Conservation (phyloP, 2,113 vertebrate species). For the Rhineura floridana region DNA sequence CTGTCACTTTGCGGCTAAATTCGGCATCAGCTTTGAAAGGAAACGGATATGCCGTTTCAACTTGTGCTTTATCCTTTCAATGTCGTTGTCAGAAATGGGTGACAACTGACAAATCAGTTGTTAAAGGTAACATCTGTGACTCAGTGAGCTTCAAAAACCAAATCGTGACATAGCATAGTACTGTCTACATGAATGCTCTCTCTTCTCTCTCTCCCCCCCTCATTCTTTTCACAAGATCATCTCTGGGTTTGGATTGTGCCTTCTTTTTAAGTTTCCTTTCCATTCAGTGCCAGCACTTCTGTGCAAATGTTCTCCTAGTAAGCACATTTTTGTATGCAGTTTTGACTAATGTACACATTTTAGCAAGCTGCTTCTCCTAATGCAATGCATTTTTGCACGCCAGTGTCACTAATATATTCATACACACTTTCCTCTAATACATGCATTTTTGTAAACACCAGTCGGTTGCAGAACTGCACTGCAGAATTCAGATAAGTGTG, state of each 20-base stretch:
- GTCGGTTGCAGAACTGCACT: too few species aligned
- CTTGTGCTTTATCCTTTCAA: conserved; percentile 24
- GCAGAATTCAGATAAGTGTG: too few species aligned
- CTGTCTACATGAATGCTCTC: not conserved
- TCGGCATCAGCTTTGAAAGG: not conserved
- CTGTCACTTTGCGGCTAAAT: conserved; percentile 15
- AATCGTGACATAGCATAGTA: not conserved
- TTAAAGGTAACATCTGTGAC: conserved; percentile 56
- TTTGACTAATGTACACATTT: too few species aligned
- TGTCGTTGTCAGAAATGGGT: conserved; percentile 35
- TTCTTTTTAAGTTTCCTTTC: not conserved
- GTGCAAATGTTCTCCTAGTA: too few species aligned
- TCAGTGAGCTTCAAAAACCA: conserved; percentile 30
- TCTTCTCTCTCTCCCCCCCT: not conserved
- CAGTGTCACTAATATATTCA: too few species aligned
- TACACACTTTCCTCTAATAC: too few species aligned
- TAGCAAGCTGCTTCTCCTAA: too few species aligned
- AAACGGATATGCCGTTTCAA: conserved; percentile 26
- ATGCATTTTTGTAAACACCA: too few species aligned
- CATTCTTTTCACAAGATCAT: conserved; percentile 15
- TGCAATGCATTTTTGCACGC: too few species aligned
- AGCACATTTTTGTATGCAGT: too few species aligned
- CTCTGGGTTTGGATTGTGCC: not conserved
- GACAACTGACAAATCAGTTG: conserved; percentile 46
- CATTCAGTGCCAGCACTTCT: not conserved